These are phyloP conservation scores for Trogon melanurus DNA, from an alignment of 2,113 vertebrate species.

Conservation along the genomic window DNA sequence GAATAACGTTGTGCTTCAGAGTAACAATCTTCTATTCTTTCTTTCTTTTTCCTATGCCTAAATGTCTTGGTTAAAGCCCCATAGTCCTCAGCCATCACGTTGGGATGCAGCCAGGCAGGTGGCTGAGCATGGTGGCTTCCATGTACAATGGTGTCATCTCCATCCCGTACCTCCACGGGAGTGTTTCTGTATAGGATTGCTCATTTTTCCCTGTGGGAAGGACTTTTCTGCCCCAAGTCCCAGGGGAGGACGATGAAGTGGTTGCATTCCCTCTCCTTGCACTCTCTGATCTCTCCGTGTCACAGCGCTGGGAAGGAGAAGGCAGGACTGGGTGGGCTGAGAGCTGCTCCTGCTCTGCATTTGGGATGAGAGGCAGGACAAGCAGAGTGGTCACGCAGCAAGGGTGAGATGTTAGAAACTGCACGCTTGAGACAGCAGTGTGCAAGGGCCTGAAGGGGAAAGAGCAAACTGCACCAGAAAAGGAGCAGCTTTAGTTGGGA, in stretches of 20 bases:
- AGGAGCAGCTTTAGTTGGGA: neutral
- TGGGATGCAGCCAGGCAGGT: neutral
- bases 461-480: neutral
- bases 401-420: neutral
- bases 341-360: neutral
- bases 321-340: too few relatives aligned
- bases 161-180: neutral
- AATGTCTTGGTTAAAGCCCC: neutral
- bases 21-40: neutral
- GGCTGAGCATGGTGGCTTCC: neutral
- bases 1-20: neutral
- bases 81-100: neutral
- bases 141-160: neutral
- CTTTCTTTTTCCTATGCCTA: neutral
- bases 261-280: neutral
- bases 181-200: neutral
- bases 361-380: neutral
- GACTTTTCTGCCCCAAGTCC: neutral
- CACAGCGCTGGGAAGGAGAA: neutral
- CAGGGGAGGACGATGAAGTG: neutral
- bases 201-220: neutral
- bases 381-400: neutral
- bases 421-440: neutral
- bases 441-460: neutral
- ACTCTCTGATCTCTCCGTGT: neutral